Base-by-base conservation (phyloP, 2,888 invertebrate genomes). In the Chalcosyrphus nemorum region DNA sequence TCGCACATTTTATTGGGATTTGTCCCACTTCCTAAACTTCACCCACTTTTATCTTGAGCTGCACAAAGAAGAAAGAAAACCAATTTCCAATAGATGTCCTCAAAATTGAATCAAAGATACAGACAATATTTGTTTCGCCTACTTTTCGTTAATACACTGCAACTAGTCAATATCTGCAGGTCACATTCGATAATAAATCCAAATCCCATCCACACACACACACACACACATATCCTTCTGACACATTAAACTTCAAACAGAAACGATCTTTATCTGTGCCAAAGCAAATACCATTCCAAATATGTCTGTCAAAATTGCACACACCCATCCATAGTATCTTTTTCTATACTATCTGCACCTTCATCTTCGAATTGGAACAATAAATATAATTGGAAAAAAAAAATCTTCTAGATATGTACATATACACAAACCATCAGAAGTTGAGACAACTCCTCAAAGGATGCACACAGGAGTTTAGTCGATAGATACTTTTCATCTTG, bases 161-260 rank as follows among this genome's bases (percentile, higher is more conserved):
- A 80, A 57, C 63, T 19, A 84, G 84, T 45, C 70, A 84, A 84
- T 84, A 84, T 80, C 78, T 84, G 82, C 80, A 84, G 82, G 82
- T 82, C 63, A 70, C 43, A 80, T 80, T 63, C 56, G 74, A 80
- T 68, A 78, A 74, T 68, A 70, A 80, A 70, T 47, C 52, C 52
- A 43, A 77, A 63, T n/a, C 61, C 41, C 27, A 32, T 15, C 38
- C 15, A 54, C 47, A 21, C 3, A 2, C 38, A 32, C 17, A 41
- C 47, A 32, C 41, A 54, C 7, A 38, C 50, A 15, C 38, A 35
- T 27, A 35, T 45, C 56, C 52, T 35, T 56, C 50, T 68, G 74
- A 70, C 80, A 84, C 80, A 84, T 70, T 84, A 56, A 70, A 84
- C 74, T 84, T 84, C 80, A 80, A 84, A 80, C 74, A 84, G 63